Evolutionary conservation across 2,888 invertebrate species (phyloP).

Genomic region (Thecocarcelia acutangulata): DNA sequence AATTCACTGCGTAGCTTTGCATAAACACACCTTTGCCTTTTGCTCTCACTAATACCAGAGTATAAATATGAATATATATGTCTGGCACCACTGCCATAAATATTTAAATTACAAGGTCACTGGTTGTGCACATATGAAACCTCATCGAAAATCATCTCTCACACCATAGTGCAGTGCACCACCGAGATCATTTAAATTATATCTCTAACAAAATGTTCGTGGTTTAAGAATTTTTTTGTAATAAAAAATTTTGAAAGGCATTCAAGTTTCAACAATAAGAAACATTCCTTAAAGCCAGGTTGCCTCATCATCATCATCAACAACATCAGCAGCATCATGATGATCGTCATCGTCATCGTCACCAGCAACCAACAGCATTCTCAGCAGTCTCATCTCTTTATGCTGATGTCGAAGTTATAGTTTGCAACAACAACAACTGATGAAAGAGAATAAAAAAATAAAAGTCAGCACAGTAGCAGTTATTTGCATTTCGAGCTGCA

Average conservation of each 20-base stretch:
- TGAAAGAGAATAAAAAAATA: not conserved
- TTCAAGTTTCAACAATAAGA: slow-evolving; percentile 50
- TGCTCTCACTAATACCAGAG: no score
- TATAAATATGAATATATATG: no score
- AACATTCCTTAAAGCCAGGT: slow-evolving; percentile 57
- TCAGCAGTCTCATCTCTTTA: slow-evolving; percentile 24
- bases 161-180: slow-evolving; percentile 41
- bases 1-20: no score
- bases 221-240: not conserved
- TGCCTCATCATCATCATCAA: slow-evolving; percentile 40
- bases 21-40: no score
- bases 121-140: no score
- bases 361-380: slow-evolving; percentile 18
- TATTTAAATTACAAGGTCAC: no score
- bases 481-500: slow-evolving; percentile 60
- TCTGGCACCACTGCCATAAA: no score
- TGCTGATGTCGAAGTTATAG: not conserved
- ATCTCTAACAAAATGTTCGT: slow-evolving; percentile 44
- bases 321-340: not conserved
- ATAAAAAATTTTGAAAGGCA: slow-evolving; percentile 48
- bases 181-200: slow-evolving; percentile 44
- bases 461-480: slow-evolving; percentile 54
- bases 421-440: not conserved
- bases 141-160: no score
- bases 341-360: slow-evolving; percentile 7